phyloP scores from a whole-genome alignment of 2,797 vertebrate genomes.

The Mormyrus hasselquistii region DNA sequence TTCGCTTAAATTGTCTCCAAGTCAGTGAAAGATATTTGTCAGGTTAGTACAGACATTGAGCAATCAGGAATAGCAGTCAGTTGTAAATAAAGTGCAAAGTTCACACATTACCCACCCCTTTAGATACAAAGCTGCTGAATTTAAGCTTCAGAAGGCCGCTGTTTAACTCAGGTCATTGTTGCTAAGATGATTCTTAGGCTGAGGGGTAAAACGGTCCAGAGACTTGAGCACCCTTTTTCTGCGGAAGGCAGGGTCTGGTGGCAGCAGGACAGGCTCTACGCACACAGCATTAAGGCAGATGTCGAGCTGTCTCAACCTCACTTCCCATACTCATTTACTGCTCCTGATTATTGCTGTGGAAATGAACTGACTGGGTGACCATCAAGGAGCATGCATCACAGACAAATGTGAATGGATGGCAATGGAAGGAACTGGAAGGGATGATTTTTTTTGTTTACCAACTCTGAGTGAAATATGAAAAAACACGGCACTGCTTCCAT shows the following conservation, averaged over 20 bases:
- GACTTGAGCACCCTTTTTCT: background rate
- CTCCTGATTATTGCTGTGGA: background rate
- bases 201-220: background rate
- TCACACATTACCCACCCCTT: constrained; percentile 23
- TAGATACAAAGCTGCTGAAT: constrained; percentile 25
- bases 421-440: background rate
- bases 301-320: background rate
- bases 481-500: background rate
- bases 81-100: constrained; percentile 35
- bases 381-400: background rate
- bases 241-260: background rate
- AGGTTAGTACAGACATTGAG: constrained; percentile 28
- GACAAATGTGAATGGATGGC: background rate
- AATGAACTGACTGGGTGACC: background rate
- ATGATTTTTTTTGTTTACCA: background rate
- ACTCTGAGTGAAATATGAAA: background rate
- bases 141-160: constrained; percentile 41
- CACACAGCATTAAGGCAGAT: background rate
- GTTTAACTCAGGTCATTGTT: background rate
- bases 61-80: constrained; percentile 22
- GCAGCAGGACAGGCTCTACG: background rate
- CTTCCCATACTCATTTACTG: background rate
- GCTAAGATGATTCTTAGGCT: background rate
- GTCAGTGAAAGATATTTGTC: constrained; percentile 32
- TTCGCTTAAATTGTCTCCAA: constrained; percentile 39